These are phyloP conservation scores for Hyperoodon ampullatus DNA, from an alignment of 2,113 vertebrate genomes.

Conservation along the genomic window DNA sequence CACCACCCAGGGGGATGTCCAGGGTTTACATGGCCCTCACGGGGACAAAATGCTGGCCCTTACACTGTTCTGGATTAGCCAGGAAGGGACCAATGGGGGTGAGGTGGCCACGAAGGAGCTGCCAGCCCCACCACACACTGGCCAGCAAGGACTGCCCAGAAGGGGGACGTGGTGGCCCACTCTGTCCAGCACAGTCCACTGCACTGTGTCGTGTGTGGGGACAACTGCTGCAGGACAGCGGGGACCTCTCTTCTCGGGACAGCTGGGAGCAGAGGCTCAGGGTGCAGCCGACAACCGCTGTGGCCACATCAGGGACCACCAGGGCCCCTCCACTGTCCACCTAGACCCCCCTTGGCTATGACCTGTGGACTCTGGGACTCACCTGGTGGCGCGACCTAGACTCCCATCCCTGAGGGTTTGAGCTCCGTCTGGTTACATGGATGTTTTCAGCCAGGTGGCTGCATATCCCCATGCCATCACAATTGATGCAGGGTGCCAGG, in stretches of 20 bases:
- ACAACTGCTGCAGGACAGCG: background rate
- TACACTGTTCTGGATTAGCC: background rate
- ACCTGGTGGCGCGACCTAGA: background rate
- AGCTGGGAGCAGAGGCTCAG: background rate
- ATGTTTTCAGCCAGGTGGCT: background rate
- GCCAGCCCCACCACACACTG: background rate
- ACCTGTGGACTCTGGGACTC: background rate
- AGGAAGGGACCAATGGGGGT: rapidly evolving
- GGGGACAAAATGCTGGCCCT: background rate
- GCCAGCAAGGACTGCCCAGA: background rate
- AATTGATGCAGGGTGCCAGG: background rate
- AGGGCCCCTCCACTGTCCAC: background rate
- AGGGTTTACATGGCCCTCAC: background rate
- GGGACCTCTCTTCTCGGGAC: background rate
- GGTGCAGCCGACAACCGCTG: background rate
- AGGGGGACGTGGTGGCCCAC: background rate
- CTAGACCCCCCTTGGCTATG: background rate
- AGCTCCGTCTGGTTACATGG: background rate
- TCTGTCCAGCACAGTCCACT: background rate
- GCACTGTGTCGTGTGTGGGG: background rate
- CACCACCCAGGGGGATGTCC: background rate
- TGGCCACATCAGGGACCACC: background rate
- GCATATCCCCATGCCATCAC: background rate
- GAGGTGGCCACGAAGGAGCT: background rate
- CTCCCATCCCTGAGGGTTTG: background rate